Base-by-base conservation (phyloP, 2,113 vertebrate species). In the Hippocampus barbouri region DNA sequence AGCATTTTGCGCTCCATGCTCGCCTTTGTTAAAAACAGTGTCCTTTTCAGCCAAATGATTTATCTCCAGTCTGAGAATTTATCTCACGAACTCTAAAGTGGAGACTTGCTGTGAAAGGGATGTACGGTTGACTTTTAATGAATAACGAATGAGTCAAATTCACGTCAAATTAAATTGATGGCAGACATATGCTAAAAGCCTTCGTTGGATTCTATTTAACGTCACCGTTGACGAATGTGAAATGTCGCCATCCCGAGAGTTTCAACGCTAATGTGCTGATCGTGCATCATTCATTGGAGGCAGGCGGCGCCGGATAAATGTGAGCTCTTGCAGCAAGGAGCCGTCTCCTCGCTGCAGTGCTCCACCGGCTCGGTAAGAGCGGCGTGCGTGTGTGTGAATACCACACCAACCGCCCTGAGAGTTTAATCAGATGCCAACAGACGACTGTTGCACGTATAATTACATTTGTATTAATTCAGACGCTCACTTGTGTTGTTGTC, bases 401-500 rank as follows among this genome's bases (percentile, higher is more conserved):
- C 27, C 59, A 61, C 59, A 59, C 56, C 56, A 27, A 11, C 71
- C 30, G 67, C 30, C 23, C 38, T 66, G 70, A 70, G 43, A 71
- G 70, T 66, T 85, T 53, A 65, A 43, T 81, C 71, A 77, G 77
- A 77, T 69, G 71, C 53, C 1, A 2, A 53, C 59, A 63, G 53
- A 34, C 0, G 59, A 14, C 23, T 57, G 57, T 70, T 40, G 40
- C 60, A 61, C 0, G 53, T 65, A 23, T 47, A 56, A 56, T 15
- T 11, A 15, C 49, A 57, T 10, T 18, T 34, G 69, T 9, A 69
- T 25, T 23, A 54, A 71, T 8, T 51, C 41, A 66, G 25, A 57
- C 20, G 61, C 60, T 61, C 59, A 34, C 27, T 38, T 18, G 27
- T 18, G 27, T 61, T 61, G 27, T 18, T 34, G 27, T 61, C 27